Base-by-base conservation (phyloP, 2,113 vertebrate genomes). In the Gadus macrocephalus region DNA sequence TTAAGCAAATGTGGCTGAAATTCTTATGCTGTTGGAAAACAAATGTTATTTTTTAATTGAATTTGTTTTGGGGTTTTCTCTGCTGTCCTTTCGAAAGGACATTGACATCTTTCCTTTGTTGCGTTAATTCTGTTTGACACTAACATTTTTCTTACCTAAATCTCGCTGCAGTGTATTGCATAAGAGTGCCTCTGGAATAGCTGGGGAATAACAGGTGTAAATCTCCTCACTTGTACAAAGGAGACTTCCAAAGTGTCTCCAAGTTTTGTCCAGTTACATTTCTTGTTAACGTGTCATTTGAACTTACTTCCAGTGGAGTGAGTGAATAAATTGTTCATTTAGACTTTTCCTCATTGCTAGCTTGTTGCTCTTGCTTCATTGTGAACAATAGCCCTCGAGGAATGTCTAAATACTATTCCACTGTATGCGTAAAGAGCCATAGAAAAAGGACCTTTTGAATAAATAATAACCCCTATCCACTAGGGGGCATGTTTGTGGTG, bases 251-350 rank as follows among this genome's bases (percentile, higher is more conserved):
- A 62, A 49, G 82, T 77, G 71, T 72, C 78, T 73, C 77, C 73
- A 74, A 69, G 77, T 77, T 85, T 88, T 75, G 83, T 82, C 80
- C 73, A 72, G 80, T 86, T 86, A 76, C 81, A 82, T 75, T 78
- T 80, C 76, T 72, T 89, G 81, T 90, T 85, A 85, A 82, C 87
- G 83, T 80, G 70, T 84, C 81, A 76, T 74, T 65, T 80, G 80
- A 77, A 88, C 73, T 76, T 72, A 70, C 84, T 85, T 76, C 85
- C 82, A 31, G 31, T 68, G 81, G 79, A 83, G 78, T 91, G 79
- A 81, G 70, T 83, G 85, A 91, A 91, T 90, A 90, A 89, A 92
- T 77, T 55, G 75, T 81, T 71, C 38, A 82, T 86, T 89, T 89
- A 78, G 22, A 82, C n/a, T 75, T 77, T 75, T 81, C 62, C 72